Evolutionary conservation across 1,140 invertebrate species (phyloP).

Genomic region (Protaetia brevitarsis): DNA sequence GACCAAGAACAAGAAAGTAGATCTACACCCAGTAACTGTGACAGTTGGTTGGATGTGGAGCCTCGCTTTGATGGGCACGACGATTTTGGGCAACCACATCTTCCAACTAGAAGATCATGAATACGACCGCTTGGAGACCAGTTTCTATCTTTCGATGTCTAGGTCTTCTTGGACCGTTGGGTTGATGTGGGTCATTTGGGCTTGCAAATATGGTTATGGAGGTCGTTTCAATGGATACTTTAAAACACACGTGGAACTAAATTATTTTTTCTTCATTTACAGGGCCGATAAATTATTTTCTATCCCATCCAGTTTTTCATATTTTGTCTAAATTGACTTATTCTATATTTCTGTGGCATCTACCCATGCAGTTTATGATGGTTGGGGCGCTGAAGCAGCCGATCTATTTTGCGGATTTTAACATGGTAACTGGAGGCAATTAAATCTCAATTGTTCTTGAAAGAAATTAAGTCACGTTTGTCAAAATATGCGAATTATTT

Average conservation of each 20-base stretch:
- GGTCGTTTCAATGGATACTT: too few relatives aligned
- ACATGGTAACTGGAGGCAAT: constrained; percentile 32
- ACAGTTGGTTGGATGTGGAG: constrained; percentile 31
- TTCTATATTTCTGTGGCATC: constrained; percentile 33
- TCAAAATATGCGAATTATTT: too few relatives aligned
- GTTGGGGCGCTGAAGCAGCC: constrained; percentile 35
- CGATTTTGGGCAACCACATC: constrained; percentile 27
- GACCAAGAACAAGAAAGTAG: constrained; percentile 32
- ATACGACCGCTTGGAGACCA: constrained; percentile 31
- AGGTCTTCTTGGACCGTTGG: constrained; percentile 38
- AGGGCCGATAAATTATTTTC: constrained; percentile 32
- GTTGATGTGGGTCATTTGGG: constrained; percentile 39
- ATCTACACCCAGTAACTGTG: constrained; percentile 26
- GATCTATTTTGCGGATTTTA: constrained; percentile 38
- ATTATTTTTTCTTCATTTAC: too few relatives aligned
- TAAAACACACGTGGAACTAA: constrained; percentile 4
- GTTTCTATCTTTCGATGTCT: constrained; percentile 33
- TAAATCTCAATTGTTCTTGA: too few relatives aligned
- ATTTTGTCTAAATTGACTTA: constrained; percentile 31
- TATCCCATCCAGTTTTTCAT: constrained; percentile 30
- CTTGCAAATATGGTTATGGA: constrained; percentile 38
- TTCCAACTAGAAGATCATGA: constrained; percentile 35
- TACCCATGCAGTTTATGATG: constrained; percentile 36
- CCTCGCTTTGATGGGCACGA: constrained; percentile 29
- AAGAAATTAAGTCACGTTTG: too few relatives aligned